phyloP scores from a whole-genome alignment of 2,888 invertebrate species.

The Harpalus rufipes region DNA sequence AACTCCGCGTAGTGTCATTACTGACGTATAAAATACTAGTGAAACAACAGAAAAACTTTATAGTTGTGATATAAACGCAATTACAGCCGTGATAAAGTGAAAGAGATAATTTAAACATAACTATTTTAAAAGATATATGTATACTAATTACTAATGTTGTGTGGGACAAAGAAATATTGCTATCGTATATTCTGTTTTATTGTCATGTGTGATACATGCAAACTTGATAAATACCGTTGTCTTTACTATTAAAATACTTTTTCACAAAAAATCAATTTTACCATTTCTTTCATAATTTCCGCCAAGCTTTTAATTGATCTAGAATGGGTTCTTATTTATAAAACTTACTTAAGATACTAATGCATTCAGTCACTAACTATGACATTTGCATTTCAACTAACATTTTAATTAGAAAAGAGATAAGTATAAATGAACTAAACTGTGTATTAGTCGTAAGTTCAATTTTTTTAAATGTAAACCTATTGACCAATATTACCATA shows the following conservation, averaged over 20 bases:
- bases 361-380: too few relatives aligned
- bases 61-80: conserved; percentile 59
- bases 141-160: conserved; percentile 60
- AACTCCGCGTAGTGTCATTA: conserved; percentile 48
- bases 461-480: too few relatives aligned
- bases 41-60: conserved; percentile 59
- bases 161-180: conserved; percentile 55
- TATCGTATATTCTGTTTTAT: conserved; percentile 57
- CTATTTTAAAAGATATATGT: conserved; percentile 64
- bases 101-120: conserved; percentile 64
- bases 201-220: conserved; percentile 57
- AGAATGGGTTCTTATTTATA: not conserved
- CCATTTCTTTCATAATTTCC: not conserved
- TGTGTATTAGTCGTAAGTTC: too few relatives aligned
- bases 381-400: too few relatives aligned
- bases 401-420: too few relatives aligned
- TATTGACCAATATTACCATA: too few relatives aligned
- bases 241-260: conserved; percentile 41
- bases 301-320: not conserved
- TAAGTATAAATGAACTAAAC: too few relatives aligned
- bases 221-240: conserved; percentile 55
- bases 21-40: conserved; percentile 53
- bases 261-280: not conserved
- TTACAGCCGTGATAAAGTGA: conserved; percentile 61
- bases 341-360: too few relatives aligned